Evolutionary conservation across 2,888 invertebrate genomes (phyloP), one percentile per base, ranked within the genome.

Genomic region (Pachycephus smyrnensis): DNA sequence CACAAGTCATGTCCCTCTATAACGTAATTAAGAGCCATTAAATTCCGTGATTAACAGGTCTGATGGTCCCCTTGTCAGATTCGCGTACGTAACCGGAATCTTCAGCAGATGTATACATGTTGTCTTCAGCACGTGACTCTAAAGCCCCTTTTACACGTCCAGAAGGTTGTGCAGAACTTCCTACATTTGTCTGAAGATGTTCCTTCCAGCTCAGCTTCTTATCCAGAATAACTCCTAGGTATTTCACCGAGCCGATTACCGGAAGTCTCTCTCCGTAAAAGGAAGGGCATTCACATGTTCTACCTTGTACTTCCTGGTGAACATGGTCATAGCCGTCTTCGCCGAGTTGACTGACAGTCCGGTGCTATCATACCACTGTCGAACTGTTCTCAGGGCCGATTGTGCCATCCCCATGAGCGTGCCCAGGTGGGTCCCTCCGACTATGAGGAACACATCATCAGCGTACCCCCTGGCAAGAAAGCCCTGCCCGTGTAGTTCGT

Each of bases 131-230:
- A n/a, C n/a, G 68, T 68, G 12, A 68, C 23, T 23, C 68, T 23
- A 68, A 68, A 68, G 23, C 12, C 68, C 68, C 68, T 68, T 68
- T 23, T 68, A 23, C 73, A 73, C n/a, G 12, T 73, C 32, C 73
- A 73, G 31, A 73, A 73, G n/a, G 73, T 73, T 12, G n/a, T 31
- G 31, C n/a, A 73, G 73, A 30, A 73, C 73, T 73, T 73, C 73
- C 32, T 73, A n/a, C 12, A 12, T 73, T 23, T 31, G 12, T 73
- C 32, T 73, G 73, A 73, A 73, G 73, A n/a, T 73, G 73, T n/a
- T 73, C 73, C 73, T 12, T 31, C 73, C 32, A 73, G 73, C 73
- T 73, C 31, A 73, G 32, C 32, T 73, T 73, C n/a, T 31, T 73
- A 73, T 73, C 73, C 73, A 73, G 31, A 11, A 30, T 73, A 12